Conservation (phyloP, 2,113 vertebrate genomes). For the Hemicordylus capensis region DNA sequence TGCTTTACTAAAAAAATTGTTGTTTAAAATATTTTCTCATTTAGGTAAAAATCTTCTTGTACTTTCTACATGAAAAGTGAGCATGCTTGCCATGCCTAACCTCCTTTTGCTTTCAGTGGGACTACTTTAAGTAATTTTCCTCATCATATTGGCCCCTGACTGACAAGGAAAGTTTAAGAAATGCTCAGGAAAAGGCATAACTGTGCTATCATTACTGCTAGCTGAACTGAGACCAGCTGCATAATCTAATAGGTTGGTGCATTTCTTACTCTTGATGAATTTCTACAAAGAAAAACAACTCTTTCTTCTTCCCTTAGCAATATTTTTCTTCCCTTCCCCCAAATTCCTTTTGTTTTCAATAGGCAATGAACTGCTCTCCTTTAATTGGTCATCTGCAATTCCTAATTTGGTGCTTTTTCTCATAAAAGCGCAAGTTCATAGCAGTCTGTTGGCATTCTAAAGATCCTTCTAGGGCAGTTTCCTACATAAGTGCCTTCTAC, state of each 20-base stretch:
- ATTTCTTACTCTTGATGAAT: slow-evolving; percentile 66
- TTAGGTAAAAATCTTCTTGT: too few relatives aligned
- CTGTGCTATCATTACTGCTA: slow-evolving; percentile 65
- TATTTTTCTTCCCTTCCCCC: slow-evolving; percentile 62
- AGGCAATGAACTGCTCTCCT: slow-evolving; percentile 25
- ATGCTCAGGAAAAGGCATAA: slow-evolving; percentile 50
- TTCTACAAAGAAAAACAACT: slow-evolving; percentile 70
- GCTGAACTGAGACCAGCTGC: slow-evolving; percentile 60
- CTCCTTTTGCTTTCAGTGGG: too few relatives aligned
- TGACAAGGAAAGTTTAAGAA: slow-evolving; percentile 40
- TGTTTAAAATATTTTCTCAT: too few relatives aligned
- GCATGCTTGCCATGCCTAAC: slow-evolving; percentile 24
- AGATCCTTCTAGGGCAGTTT: neutral
- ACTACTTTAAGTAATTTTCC: too few relatives aligned
- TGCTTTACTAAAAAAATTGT: too few relatives aligned
- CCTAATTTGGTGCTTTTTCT: neutral
- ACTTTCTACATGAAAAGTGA: slow-evolving; percentile 21
- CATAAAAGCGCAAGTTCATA: neutral
- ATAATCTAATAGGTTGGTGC: slow-evolving; percentile 69
- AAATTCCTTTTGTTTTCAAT: slow-evolving; percentile 10
- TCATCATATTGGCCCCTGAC: too few relatives aligned
- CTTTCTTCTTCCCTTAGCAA: too few relatives aligned
- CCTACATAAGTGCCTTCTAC: neutral
- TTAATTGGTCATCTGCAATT: neutral
- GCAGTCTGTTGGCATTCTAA: neutral